Conservation (phyloP, 2,797 vertebrate species). For the Sibirionetta formosa region DNA sequence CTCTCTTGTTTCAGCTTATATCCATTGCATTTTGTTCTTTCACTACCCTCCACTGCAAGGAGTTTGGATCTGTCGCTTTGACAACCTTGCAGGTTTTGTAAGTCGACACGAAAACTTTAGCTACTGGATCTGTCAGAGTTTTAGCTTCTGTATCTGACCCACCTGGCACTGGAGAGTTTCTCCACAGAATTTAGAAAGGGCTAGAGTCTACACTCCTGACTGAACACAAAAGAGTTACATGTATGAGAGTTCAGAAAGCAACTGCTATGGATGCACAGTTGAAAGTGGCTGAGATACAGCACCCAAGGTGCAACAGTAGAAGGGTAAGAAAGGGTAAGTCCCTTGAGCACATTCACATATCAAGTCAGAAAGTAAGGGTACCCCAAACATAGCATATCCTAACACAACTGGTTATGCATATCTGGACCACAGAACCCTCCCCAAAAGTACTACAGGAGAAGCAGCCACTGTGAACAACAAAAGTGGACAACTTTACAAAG, state of each 20-base stretch:
- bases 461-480: not conserved
- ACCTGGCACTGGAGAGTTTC: not conserved
- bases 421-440: not conserved
- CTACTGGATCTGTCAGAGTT: not conserved
- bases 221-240: not conserved
- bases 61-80: not conserved
- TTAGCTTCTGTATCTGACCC: not conserved
- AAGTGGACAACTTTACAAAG: not conserved
- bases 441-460: not conserved
- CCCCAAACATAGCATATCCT: not conserved
- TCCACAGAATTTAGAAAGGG: not conserved
- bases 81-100: not conserved
- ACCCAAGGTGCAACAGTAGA: not conserved
- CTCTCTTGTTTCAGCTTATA: not conserved
- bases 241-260: not conserved
- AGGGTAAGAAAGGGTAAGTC: not conserved
- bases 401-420: not conserved
- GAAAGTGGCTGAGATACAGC: not conserved
- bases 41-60: not conserved
- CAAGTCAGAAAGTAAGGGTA: not conserved
- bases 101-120: not conserved
- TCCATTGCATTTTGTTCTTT: not conserved
- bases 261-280: rapidly evolving
- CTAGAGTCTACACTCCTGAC: not conserved
- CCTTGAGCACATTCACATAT: rapidly evolving